Evolutionary conservation across 2,797 vertebrate species (phyloP).

Genomic region (Coendou prehensilis): DNA sequence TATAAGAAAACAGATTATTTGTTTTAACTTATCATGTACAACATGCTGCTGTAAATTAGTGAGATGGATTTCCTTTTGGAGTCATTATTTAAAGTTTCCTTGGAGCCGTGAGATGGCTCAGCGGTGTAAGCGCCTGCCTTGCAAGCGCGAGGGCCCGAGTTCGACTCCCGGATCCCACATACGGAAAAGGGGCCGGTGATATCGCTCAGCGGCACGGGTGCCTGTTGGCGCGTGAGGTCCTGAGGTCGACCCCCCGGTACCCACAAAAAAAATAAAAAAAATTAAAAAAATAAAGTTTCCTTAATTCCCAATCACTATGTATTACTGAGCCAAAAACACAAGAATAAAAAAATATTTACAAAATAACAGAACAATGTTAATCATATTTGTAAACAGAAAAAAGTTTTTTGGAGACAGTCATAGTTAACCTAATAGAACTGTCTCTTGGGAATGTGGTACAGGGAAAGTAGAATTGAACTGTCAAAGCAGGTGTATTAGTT

Average conservation of each 20-base stretch:
- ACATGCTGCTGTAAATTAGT: background rate
- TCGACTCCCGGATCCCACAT: too few species aligned
- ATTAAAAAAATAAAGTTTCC: too few species aligned
- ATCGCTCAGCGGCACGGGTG: too few species aligned
- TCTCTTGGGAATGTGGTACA: background rate
- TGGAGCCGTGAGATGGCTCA: too few species aligned
- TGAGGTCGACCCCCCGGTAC: too few species aligned
- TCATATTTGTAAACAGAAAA: background rate
- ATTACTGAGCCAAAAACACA: background rate
- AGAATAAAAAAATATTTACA: background rate
- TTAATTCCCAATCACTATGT: background rate
- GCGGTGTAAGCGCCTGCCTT: too few species aligned
- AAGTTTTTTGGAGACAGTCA: background rate
- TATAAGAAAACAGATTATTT: background rate
- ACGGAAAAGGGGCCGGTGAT: too few species aligned
- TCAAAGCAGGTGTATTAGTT: background rate
- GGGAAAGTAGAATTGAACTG: background rate
- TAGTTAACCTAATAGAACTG: background rate
- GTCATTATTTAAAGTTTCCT: background rate
- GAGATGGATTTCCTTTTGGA: background rate
- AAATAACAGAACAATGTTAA: background rate
- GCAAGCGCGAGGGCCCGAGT: too few species aligned
- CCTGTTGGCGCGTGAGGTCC: too few species aligned
- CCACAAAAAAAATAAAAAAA: too few species aligned
- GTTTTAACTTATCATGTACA: background rate